These are phyloP conservation scores for Megalopta genalis DNA, from an alignment of 1,140 invertebrate species.

Conservation along the genomic window DNA sequence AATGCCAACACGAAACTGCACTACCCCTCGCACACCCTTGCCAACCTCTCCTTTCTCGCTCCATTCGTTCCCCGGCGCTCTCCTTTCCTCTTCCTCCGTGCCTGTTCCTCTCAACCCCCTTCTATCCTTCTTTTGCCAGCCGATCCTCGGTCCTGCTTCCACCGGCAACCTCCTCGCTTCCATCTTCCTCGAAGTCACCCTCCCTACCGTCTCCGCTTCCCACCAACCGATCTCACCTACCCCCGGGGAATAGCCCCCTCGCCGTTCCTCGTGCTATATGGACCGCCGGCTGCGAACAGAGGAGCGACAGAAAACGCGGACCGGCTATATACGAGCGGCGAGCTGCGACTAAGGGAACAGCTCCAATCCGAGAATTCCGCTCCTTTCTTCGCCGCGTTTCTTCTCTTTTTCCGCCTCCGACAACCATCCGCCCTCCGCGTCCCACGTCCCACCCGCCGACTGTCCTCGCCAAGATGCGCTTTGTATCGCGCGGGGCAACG, in stretches of 20 bases:
- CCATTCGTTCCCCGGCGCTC: conserved; percentile 36
- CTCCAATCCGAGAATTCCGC: conserved; percentile 51
- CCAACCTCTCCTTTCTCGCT: conserved; percentile 61
- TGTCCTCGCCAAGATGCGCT: not conserved
- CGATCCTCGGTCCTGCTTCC: not conserved
- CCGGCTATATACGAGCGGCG: conserved; percentile 39
- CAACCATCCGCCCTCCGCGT: not conserved
- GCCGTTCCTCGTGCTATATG: conserved; percentile 45
- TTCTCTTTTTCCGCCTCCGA: conserved; percentile 2
- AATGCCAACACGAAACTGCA: conserved; percentile 81
- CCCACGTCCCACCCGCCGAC: not conserved
- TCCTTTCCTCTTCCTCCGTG: not conserved
- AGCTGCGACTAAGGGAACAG: conserved; percentile 36
- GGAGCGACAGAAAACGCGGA: conserved; percentile 51
- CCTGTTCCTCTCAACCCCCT: not conserved
- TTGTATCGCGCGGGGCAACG: conserved; percentile 5
- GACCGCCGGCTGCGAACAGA: conserved; percentile 45
- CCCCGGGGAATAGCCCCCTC: conserved; percentile 74
- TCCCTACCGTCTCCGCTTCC: conserved; percentile 63
- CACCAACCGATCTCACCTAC: conserved; percentile 71
- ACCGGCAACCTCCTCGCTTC: conserved; percentile 27
- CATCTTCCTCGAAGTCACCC: conserved; percentile 55
- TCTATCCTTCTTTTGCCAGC: conserved; percentile 13
- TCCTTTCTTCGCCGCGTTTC: conserved; percentile 14
- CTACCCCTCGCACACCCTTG: conserved; percentile 78